Base-by-base conservation (phyloP, 2,113 vertebrate genomes). In the Dinomys branickii region DNA sequence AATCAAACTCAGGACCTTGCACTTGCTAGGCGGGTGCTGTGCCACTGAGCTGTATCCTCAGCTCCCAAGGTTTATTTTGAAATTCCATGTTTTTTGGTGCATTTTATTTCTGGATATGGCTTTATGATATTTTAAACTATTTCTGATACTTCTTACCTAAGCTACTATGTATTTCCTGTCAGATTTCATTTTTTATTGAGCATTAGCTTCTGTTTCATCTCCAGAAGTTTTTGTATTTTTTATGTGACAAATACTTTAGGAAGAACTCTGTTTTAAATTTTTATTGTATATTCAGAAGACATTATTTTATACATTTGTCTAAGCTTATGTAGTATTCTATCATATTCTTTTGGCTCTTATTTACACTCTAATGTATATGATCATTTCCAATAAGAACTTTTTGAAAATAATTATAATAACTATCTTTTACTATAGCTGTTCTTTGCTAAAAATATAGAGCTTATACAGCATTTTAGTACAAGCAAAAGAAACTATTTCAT, bases 401-500 rank as follows among this genome's bases (percentile, higher is more conserved):
- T 59, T 86, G 24, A 96, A 88, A 69, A 56, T 44, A 52, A 81
- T 35, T 89, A 8, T 2, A 88, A 35, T 83, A 82, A 85, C 82
- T 41, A 58, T 50, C 26, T 88, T 91, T 94, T 94, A 41, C 13
- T 22, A 2, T 58, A 19, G 7, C 63, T 71, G 16, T 5, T 54
- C 17, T 93, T 92, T 81, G 35, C 67, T 84, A 41, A 44, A 86
- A 61, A 24, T 89, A 0, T 30, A 52, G 17, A 73, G 44, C 94
- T 2, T 35, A 77, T 54, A 3, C 20, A 44, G 16, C 67, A 3
- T 85, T 89, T 89, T 61, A 81, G 17, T 19, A 75, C 22, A 91
- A 85, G 52, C 38, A 41, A 91, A 85, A 69, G n/a, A 87, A 82
- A 73, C 22, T 54, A 61, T 73, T 89, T 83, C 24, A 95, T 86